These are phyloP conservation scores for Seriola quinqueradiata DNA, from an alignment of 2,113 vertebrate species.

Conservation along the genomic window DNA sequence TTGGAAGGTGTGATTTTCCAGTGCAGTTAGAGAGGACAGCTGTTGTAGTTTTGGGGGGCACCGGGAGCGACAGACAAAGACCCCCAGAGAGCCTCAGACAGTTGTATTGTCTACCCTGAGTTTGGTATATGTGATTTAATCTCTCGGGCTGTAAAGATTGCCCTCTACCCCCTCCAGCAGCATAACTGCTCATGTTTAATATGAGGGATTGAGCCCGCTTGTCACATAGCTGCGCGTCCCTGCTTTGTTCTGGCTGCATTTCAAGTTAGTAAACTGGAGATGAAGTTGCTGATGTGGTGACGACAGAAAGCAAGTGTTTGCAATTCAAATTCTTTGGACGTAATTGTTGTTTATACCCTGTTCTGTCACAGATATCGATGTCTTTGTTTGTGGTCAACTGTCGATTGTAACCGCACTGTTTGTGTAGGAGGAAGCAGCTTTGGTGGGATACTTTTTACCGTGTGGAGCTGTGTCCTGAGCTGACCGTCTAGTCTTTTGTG, in stretches of 20 bases:
- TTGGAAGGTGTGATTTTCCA: neutral
- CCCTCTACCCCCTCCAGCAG: too few species aligned
- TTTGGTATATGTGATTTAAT: conserved; percentile 25
- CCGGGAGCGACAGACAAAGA: conserved; percentile 73
- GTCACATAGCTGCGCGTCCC: rapidly evolving
- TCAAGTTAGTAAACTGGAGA: conserved; percentile 28
- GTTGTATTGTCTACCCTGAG: conserved; percentile 63
- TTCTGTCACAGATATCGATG: neutral
- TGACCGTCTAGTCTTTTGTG: conserved; percentile 64
- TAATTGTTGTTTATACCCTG: neutral
- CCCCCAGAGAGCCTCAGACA: conserved; percentile 61
- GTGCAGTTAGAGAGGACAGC: conserved; percentile 54
- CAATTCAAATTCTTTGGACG: neutral
- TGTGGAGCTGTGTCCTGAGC: conserved; percentile 33
- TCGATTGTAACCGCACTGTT: neutral
- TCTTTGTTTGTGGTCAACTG: neutral
- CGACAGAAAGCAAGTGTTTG: neutral
- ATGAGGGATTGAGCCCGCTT: too few species aligned
- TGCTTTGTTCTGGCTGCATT: conserved; percentile 53
- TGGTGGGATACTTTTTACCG: neutral
- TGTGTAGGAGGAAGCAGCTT: neutral
- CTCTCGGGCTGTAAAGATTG: neutral
- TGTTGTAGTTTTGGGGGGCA: conserved; percentile 44
- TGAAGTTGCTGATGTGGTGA: conserved; percentile 28
- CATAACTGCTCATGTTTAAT: neutral